Evolutionary conservation across 2,113 vertebrate species (phyloP).

Genomic region (Myxocyprinus asiaticus): DNA sequence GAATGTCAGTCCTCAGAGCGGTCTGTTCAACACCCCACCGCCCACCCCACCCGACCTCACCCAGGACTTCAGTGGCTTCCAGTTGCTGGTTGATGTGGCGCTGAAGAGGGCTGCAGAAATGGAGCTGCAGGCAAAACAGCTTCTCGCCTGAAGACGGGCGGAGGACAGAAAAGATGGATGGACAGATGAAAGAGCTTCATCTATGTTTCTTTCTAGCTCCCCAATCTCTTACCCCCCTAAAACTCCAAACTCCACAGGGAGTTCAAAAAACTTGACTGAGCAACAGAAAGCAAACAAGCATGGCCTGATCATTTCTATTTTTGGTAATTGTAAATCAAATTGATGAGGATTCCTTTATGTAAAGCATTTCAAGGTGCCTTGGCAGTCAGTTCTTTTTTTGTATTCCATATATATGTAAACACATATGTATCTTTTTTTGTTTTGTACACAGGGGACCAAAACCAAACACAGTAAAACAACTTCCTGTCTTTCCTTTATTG

Average conservation of each 20-base stretch:
- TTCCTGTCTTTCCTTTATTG: constrained; percentile 74
- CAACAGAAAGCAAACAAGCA: constrained; percentile 64
- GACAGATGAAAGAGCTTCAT: constrained; percentile 17
- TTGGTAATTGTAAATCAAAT: constrained; percentile 73
- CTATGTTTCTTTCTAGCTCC: constrained; percentile 18
- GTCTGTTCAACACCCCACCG: constrained; percentile 97
- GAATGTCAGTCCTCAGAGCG: constrained; percentile 84
- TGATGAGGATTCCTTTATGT: constrained; percentile 67
- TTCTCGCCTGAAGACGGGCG: constrained; percentile 77
- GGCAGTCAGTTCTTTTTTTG: constrained; percentile 72
- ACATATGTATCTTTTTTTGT: constrained; percentile 73
- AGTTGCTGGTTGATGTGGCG: constrained; percentile 96
- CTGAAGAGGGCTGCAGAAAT: constrained; percentile 95
- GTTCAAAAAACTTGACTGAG: constrained; percentile 64
- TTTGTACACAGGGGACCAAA: constrained; percentile 98
- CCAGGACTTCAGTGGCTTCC: constrained; percentile 98
- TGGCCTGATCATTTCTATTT: constrained; percentile 79
- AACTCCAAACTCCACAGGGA: constrained; percentile 54
- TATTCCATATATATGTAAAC: constrained; percentile 73
- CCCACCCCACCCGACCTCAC: constrained; percentile 97
- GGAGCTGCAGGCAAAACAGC: constrained; percentile 94
- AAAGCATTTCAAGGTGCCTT: constrained; percentile 78
- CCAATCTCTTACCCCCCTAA: constrained; percentile 32
- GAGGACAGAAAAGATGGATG: not conserved
- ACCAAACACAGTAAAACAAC: constrained; percentile 77